Conservation (phyloP, 2,113 vertebrate species). For the Proteles cristata region DNA sequence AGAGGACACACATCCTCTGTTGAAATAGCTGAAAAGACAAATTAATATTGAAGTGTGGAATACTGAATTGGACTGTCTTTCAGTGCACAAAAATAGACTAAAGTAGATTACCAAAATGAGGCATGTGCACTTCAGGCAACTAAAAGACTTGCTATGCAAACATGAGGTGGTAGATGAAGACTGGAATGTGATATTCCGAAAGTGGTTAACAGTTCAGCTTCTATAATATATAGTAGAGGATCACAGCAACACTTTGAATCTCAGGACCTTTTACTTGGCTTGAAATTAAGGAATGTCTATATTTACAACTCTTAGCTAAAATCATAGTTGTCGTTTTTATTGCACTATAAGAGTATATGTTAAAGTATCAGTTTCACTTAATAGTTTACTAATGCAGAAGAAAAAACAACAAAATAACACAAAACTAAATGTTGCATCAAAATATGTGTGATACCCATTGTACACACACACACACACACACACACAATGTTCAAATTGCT, state of each 20-base stretch:
- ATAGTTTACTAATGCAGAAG: neutral
- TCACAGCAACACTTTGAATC: neutral
- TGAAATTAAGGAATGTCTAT: neutral
- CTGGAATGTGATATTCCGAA: neutral
- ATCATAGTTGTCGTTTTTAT: neutral
- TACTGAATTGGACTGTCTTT: slow-evolving; percentile 77
- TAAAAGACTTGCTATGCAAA: slow-evolving; percentile 42
- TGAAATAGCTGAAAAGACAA: slow-evolving; percentile 82
- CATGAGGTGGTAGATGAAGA: neutral
- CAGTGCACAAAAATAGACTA: slow-evolving; percentile 78
- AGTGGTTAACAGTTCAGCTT: neutral
- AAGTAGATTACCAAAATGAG: slow-evolving; percentile 77
- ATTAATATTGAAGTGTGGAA: slow-evolving; percentile 79
- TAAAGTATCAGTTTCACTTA: neutral
- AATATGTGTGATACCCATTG: neutral
- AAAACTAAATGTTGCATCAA: neutral
- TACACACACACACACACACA: neutral
- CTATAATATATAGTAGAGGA: neutral
- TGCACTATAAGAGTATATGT: neutral
- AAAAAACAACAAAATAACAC: neutral
- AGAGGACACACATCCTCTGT: slow-evolving; percentile 73
- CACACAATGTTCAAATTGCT: neutral
- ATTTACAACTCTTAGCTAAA: neutral
- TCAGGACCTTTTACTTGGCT: neutral
- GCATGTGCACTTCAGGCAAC: slow-evolving; percentile 52